These are phyloP conservation scores for Leptinotarsa undecemlineata DNA, from an alignment of 1,140 invertebrate genomes.

Conservation along the genomic window DNA sequence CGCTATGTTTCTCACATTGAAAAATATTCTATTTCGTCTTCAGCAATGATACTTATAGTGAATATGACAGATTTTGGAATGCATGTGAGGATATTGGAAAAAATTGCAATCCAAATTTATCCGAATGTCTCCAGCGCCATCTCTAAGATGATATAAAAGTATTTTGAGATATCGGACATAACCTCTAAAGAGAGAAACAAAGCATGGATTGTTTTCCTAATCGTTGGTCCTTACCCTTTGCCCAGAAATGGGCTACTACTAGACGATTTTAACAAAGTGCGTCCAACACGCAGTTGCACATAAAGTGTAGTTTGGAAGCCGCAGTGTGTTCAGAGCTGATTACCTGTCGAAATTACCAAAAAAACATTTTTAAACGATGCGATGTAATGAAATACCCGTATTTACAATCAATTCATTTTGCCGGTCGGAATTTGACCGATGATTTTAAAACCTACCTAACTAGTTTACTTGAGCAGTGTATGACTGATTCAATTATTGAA, in stretches of 20 bases:
- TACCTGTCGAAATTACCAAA: constrained; percentile 30
- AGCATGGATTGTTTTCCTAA: background rate
- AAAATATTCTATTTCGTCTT: no score
- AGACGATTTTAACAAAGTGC: constrained; percentile 43
- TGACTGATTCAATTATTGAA: constrained; percentile 14
- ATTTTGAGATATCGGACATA: background rate
- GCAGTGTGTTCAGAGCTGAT: constrained; percentile 40
- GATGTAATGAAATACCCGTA: constrained; percentile 21
- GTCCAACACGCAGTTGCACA: constrained; percentile 41
- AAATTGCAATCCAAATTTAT: no score
- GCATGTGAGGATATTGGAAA: no score
- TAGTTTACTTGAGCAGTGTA: constrained; percentile 27
- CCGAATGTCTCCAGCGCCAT: no score
- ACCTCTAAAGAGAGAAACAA: background rate
- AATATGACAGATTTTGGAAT: no score
- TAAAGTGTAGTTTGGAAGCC: constrained; percentile 44
- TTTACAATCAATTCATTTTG: constrained; percentile 24
- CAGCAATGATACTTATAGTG: no score
- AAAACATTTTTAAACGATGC: background rate
- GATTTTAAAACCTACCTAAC: constrained; percentile 28
- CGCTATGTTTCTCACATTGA: no score
- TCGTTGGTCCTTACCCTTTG: constrained; percentile 23
- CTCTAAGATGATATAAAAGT: background rate
- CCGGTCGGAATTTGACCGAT: constrained; percentile 15
- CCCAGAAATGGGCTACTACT: constrained; percentile 42